Evolutionary conservation across 2,113 vertebrate species (phyloP).

Genomic region (Numida meleagris): DNA sequence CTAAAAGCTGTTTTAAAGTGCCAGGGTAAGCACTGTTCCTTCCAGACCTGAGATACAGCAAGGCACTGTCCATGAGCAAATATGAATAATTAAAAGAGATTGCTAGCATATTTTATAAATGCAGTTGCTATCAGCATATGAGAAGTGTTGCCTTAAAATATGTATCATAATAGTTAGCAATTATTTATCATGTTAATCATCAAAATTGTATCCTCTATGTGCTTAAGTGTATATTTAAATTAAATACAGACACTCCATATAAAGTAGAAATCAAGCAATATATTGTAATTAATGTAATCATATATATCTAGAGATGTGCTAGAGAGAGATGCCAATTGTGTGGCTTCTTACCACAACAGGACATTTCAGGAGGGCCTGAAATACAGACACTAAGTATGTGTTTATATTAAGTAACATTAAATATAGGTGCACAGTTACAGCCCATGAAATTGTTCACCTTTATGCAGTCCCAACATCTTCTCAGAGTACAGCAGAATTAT

Average conservation of each 20-base stretch:
- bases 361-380: not conserved
- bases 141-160: slow-evolving; percentile 22
- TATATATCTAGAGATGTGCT: slow-evolving; percentile 29
- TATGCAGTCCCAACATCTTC: slow-evolving; percentile 12
- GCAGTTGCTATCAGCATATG: not conserved
- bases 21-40: not conserved
- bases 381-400: not conserved
- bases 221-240: slow-evolving; percentile 56
- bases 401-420: not conserved
- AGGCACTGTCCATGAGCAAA: not conserved
- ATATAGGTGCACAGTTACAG: not conserved
- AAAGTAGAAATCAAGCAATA: slow-evolving; percentile 63
- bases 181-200: slow-evolving; percentile 43
- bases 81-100: slow-evolving; percentile 42
- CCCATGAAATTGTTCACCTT: not conserved
- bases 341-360: not conserved
- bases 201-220: slow-evolving; percentile 4
- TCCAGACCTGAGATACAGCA: not conserved
- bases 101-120: not conserved
- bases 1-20: slow-evolving; percentile 6
- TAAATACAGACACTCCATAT: not conserved
- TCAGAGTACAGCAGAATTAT: slow-evolving; percentile 7
- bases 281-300: slow-evolving; percentile 61
- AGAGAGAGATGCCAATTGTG: not conserved
- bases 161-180: slow-evolving; percentile 5